These are phyloP conservation scores for Mythimna loreyi DNA, from an alignment of 2,888 invertebrate species.

Conservation along the genomic window DNA sequence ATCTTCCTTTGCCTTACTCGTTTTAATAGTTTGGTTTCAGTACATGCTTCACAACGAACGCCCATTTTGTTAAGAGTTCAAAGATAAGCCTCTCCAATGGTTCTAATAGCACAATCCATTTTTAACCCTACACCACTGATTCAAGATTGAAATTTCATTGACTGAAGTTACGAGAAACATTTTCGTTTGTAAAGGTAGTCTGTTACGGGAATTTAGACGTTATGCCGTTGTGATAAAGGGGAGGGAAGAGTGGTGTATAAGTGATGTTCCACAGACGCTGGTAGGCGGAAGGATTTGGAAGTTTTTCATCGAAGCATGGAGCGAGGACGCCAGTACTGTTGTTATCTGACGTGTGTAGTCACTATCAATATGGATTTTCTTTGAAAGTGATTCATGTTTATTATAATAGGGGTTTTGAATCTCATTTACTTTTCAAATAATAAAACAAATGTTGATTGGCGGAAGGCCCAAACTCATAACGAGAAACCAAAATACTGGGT, in stretches of 20 bases:
- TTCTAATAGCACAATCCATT: constrained; percentile 13
- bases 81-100: constrained; percentile 62
- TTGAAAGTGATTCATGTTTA: background rate
- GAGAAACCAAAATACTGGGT: no score
- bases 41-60: constrained; percentile 46
- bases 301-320: constrained; percentile 59
- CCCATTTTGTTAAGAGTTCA: constrained; percentile 65
- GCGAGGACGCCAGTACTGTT: constrained; percentile 31
- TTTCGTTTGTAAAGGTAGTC: constrained; percentile 31
- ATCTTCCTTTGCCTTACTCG: constrained; percentile 28
- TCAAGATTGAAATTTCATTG: constrained; percentile 34
- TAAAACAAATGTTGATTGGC: no score
- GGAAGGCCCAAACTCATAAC: no score
- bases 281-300: constrained; percentile 63
- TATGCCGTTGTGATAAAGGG: constrained; percentile 12
- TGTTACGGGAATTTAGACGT: constrained; percentile 26
- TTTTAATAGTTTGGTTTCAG: constrained; percentile 57
- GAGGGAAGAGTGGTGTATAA: background rate
- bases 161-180: background rate
- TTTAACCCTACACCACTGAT: background rate
- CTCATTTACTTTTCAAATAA: no score
- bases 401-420: no score
- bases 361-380: constrained; percentile 36
- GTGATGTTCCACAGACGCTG: constrained; percentile 12
- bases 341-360: constrained; percentile 55